Percentiles rank a stretch among this genome's conserved stretches.
phyloP scores from a whole-genome alignment of 2,113 vertebrate genomes.

The Xyliphius kryptos region DNA sequence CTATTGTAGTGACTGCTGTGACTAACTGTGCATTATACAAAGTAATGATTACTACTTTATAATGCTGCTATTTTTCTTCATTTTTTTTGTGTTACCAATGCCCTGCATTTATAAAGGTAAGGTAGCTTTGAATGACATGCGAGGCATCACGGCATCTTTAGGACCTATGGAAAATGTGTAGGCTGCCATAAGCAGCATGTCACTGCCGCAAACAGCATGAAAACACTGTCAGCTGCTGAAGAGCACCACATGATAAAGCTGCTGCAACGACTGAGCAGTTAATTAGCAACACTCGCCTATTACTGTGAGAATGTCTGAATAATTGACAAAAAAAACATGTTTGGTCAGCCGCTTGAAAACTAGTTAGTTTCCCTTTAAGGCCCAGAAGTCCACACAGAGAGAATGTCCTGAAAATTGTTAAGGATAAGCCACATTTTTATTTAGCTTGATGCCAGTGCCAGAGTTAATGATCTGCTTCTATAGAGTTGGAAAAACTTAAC shows the following conservation, averaged over 20 bases:
- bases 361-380: too few relatives aligned
- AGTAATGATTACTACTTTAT: too few relatives aligned
- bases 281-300: slow-evolving; percentile 16
- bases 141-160: background rate
- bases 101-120: background rate
- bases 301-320: slow-evolving; percentile 23
- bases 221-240: slow-evolving; percentile 43
- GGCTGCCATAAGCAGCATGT: slow-evolving; percentile 19
- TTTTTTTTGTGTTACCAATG: background rate
- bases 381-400: too few relatives aligned
- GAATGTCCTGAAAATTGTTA: too few relatives aligned
- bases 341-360: slow-evolving; percentile 10
- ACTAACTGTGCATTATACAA: too few relatives aligned
- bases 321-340: slow-evolving; percentile 22
- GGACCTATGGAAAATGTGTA: slow-evolving; percentile 8
- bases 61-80: too few relatives aligned
- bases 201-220: slow-evolving; percentile 23
- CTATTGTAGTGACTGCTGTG: too few relatives aligned
- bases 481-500: too few relatives aligned
- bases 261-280: slow-evolving; percentile 11
- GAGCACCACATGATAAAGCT: slow-evolving; percentile 35
- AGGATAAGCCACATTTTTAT: too few relatives aligned
- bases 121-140: background rate
- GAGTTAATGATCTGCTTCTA: too few relatives aligned
- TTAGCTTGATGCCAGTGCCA: too few relatives aligned